Evolutionary conservation across 2,888 invertebrate genomes (phyloP).

Genomic region (Caenorhabditis becei): DNA sequence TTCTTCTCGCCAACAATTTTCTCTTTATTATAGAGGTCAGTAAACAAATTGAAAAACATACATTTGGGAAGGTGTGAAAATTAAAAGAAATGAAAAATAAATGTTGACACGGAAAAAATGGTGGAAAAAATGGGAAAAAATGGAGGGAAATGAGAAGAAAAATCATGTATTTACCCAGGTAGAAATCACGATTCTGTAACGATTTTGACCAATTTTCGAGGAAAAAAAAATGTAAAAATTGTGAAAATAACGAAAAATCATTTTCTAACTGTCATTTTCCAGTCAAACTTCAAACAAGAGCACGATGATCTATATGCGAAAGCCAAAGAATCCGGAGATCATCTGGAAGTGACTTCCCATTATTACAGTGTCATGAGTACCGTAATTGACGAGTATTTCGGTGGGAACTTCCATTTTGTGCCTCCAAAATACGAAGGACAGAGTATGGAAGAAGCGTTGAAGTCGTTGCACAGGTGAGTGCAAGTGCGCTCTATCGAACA

Average conservation of each 20-base stretch:
- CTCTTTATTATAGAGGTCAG: not conserved
- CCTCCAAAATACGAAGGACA: slow-evolving; percentile 72
- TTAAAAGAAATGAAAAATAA: not conserved
- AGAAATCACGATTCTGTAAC: not conserved
- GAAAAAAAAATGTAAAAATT: not conserved
- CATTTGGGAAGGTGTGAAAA: too few species aligned
- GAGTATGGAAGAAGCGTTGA: slow-evolving; percentile 73
- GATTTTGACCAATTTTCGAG: too few species aligned
- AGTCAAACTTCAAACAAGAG: slow-evolving; percentile 75
- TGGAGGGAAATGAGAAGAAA: not conserved
- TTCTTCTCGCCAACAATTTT: not conserved
- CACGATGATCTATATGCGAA: slow-evolving; percentile 76
- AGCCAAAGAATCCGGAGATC: slow-evolving; percentile 72
- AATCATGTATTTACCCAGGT: not conserved
- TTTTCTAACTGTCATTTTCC: too few species aligned
- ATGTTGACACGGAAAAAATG: not conserved
- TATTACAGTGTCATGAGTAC: slow-evolving; percentile 81
- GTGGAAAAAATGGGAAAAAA: not conserved
- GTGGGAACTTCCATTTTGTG: slow-evolving; percentile 81
- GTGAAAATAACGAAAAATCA: not conserved
- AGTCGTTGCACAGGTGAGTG: slow-evolving; percentile 62
- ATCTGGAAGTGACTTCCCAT: slow-evolving; percentile 78
- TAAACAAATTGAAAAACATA: too few species aligned
- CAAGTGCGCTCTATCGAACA: too few species aligned
- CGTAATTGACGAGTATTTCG: slow-evolving; percentile 81